Percentiles rank a stretch among this genome's conserved stretches.
phyloP scores from a whole-genome alignment of 2,888 invertebrate genomes.

The Prostheceraeus crozeri region DNA sequence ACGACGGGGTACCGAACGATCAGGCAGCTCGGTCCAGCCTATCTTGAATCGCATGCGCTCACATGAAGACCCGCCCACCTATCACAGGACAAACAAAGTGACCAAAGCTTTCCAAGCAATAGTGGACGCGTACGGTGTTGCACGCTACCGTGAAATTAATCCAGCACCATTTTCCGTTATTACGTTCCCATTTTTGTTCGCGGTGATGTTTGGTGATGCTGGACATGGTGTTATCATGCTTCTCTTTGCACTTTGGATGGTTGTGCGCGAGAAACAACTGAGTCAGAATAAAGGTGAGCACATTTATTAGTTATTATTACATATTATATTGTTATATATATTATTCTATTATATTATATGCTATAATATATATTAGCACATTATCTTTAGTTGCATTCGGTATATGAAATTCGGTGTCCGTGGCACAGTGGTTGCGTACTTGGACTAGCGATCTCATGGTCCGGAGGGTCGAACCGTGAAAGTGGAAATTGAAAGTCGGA shows the following conservation, averaged over 20 bases:
- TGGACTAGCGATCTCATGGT: too few relatives aligned
- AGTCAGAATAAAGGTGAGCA: too few relatives aligned
- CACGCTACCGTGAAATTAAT: conserved; percentile 90
- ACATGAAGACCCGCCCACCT: conserved; percentile 91
- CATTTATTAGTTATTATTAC: too few relatives aligned
- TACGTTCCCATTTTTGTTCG: conserved; percentile 93
- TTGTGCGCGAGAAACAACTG: conserved; percentile 21
- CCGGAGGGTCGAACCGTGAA: too few relatives aligned
- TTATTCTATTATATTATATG: too few relatives aligned
- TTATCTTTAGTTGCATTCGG: too few relatives aligned
- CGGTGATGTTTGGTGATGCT: conserved; percentile 94
- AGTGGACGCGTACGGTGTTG: conserved; percentile 93
- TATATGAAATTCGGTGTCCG: too few relatives aligned
- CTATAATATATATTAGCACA: too few relatives aligned
- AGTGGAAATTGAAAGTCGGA: too few relatives aligned
- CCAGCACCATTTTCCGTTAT: conserved; percentile 95
- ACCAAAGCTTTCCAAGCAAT: conserved; percentile 77
- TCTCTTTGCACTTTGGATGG: conserved; percentile 81
- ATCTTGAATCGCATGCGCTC: conserved; percentile 83
- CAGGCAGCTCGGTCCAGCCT: conserved; percentile 72
- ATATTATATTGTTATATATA: too few relatives aligned
- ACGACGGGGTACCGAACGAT: conserved; percentile 77
- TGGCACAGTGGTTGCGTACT: too few relatives aligned
- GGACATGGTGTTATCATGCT: conserved; percentile 90
- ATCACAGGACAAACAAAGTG: conserved; percentile 92